Percentiles rank a stretch among this genome's conserved stretches.
Evolutionary conservation across 2,797 vertebrate species (phyloP).

Genomic region (Schizopygopsis malacanthus): DNA sequence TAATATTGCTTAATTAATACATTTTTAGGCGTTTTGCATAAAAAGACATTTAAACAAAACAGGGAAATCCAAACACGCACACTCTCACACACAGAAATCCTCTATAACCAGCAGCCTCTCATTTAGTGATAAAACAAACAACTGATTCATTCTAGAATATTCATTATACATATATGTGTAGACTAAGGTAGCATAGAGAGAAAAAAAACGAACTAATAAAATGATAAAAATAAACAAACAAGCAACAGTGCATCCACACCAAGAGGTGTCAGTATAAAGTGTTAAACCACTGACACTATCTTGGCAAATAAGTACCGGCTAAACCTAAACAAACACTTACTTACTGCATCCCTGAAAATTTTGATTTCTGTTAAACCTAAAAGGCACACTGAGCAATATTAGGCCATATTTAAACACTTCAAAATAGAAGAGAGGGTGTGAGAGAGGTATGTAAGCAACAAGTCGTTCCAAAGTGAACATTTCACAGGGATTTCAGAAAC

Average conservation of each 20-base stretch:
- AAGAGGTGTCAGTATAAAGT: slow-evolving; percentile 34
- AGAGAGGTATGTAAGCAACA: slow-evolving; percentile 67
- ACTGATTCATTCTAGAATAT: neutral
- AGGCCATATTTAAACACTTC: slow-evolving; percentile 55
- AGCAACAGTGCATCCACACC: slow-evolving; percentile 19
- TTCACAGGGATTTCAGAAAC: slow-evolving; percentile 64
- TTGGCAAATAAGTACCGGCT: neutral
- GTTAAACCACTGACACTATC: neutral
- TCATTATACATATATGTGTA: neutral
- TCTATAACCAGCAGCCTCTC: neutral
- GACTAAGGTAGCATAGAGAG: neutral
- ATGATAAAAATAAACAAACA: neutral
- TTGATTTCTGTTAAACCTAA: neutral
- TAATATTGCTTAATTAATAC: neutral
- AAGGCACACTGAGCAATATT: slow-evolving; percentile 44
- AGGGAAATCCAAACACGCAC: neutral
- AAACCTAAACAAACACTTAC: slow-evolving; percentile 18
- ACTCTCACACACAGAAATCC: neutral
- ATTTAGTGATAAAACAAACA: neutral
- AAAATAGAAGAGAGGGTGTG: slow-evolving; percentile 60
- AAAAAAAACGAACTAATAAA: neutral
- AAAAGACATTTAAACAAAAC: neutral
- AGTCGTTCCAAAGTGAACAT: slow-evolving; percentile 69
- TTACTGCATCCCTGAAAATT: neutral
- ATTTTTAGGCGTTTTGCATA: neutral